Conservation (phyloP, 1,140 invertebrate genomes). For the Tetramorium parvispinum region DNA sequence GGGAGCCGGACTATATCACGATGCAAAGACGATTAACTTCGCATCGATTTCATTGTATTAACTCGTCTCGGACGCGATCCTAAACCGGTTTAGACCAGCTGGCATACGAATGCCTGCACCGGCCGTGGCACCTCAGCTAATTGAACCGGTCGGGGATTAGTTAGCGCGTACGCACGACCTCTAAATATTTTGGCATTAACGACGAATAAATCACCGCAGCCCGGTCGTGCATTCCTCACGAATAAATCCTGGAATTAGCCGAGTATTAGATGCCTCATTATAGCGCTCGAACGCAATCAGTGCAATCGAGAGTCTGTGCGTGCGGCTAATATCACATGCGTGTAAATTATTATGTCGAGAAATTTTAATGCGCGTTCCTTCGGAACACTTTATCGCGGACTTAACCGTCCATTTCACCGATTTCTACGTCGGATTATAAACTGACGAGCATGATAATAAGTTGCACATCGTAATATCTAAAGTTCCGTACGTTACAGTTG, state of each 20-base stretch:
- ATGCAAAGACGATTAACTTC: slow-evolving; percentile 68
- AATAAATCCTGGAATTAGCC: slow-evolving; percentile 72
- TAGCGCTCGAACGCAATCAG: not conserved
- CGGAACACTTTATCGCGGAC: not conserved
- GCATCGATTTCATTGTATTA: slow-evolving; percentile 77
- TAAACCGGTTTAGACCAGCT: slow-evolving; percentile 78
- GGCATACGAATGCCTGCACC: slow-evolving; percentile 58
- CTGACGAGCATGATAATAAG: not conserved
- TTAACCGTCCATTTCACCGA: not conserved
- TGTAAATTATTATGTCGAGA: slow-evolving; percentile 21
- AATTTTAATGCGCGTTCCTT: slow-evolving; percentile 5
- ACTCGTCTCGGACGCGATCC: slow-evolving; percentile 49
- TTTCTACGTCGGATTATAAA: not conserved
- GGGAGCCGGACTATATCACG: not conserved
- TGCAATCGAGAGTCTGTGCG: not conserved
- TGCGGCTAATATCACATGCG: not conserved
- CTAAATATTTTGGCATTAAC: slow-evolving; percentile 80
- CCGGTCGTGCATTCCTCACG: slow-evolving; percentile 1
- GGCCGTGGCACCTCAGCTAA: slow-evolving; percentile 70
- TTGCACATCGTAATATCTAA: not conserved
- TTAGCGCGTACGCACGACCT: slow-evolving; percentile 68
- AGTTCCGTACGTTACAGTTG: not conserved
- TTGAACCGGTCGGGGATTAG: slow-evolving; percentile 79
- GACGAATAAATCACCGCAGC: slow-evolving; percentile 70
- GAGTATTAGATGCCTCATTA: slow-evolving; percentile 54